These are phyloP conservation scores for Aselliscus stoliczkanus DNA, from an alignment of 2,797 vertebrate species.

Conservation along the genomic window DNA sequence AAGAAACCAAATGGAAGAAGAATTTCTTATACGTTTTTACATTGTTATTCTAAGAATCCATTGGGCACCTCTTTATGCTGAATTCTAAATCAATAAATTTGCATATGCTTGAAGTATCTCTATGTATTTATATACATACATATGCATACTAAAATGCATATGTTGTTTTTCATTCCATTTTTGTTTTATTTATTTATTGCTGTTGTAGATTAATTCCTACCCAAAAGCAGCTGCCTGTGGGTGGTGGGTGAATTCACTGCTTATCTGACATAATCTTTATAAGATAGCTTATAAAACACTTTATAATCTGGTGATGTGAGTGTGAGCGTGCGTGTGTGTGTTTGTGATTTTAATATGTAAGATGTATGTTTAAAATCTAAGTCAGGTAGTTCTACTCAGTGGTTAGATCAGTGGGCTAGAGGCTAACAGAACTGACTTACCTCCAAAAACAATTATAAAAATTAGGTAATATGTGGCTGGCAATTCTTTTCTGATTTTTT, in stretches of 20 bases:
- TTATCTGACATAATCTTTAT: conserved; percentile 7
- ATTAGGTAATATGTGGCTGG: not conserved
- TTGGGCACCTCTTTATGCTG: not conserved
- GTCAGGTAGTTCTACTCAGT: not conserved
- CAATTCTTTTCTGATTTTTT: not conserved
- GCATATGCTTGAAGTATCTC: conserved; percentile 14
- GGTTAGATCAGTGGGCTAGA: not conserved
- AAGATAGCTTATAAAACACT: not conserved
- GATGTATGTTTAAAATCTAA: not conserved
- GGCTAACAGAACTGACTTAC: not conserved
- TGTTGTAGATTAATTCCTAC: conserved; percentile 33
- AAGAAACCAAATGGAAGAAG: not conserved
- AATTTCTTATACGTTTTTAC: not conserved
- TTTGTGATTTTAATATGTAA: not conserved
- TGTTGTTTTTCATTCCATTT: conserved; percentile 32
- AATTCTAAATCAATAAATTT: conserved; percentile 50
- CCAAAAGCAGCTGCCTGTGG: conserved; percentile 28
- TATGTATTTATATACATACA: not conserved
- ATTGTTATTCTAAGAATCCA: conserved; percentile 41
- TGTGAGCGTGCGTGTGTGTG: not conserved
- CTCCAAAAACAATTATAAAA: not conserved
- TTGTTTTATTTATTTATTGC: conserved; percentile 41
- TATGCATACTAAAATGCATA: conserved; percentile 5
- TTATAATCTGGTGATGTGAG: conserved; percentile 7
- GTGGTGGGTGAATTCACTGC: not conserved